Evolutionary conservation across 2,888 invertebrate species (phyloP), one percentile per base, ranked within the genome.

Genomic region (Tiphia femorata): DNA sequence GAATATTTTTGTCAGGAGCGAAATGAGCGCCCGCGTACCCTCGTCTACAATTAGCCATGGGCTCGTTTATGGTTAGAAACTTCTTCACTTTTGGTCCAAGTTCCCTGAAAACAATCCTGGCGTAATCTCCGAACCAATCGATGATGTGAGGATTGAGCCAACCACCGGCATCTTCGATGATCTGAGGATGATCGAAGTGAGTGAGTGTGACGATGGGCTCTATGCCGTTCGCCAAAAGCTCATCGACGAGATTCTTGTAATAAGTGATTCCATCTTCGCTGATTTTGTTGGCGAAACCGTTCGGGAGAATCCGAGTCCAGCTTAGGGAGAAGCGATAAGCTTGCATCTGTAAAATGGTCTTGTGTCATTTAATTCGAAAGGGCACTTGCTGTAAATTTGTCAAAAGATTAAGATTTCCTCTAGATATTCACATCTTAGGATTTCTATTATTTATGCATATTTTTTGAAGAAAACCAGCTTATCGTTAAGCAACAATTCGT

Each of bases 61-160:
- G 92, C 77, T 94, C 94, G 76, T 94, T 94, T 64, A 94, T 88
- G 0, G 94, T 93, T 2, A 91, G 87, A 91, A 93, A 93, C 51
- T 86, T 86, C 78, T 77, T 89, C 4, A 92, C 89, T 75, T 88
- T 87, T 66, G 87, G 86, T 0, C 88, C 91, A 64, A 87, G 90
- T 73, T 88, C 84, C 47, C 87, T 85, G 61, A 90, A 88, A 52
- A 90, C 75, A 23, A 91, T 70, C 60, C 86, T 86, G 0, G 91
- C 90, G 62, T 88, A 92, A 70, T 91, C 89, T 17, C 85, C 87
- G 70, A 87, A 91, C 61, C 88, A 86, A 23, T 90, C 88, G 12
- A 89, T 86, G 2, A 91, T 88, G 64, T 88, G 86, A 0, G 88
- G 86, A 76, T 90, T 92, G 0, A 88, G 84, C 89, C 90, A 92